Conservation (phyloP, 2,797 vertebrate species). For the Rachycentron canadum region DNA sequence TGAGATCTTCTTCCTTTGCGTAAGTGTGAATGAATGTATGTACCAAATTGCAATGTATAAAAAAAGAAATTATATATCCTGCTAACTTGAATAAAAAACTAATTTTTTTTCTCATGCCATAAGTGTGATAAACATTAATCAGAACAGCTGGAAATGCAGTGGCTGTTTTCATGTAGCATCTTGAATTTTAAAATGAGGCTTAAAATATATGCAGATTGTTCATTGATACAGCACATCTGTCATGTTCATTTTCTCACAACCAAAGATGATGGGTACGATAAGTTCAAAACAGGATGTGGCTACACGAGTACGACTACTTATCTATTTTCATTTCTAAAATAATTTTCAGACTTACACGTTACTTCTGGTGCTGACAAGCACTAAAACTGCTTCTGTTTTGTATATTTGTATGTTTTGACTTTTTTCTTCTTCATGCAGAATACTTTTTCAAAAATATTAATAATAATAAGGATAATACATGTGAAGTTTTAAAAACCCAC, state of each 20-base stretch:
- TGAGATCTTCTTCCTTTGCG: background rate
- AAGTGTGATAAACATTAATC: conserved; percentile 60
- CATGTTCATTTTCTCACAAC: conserved; percentile 48
- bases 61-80: conserved; percentile 30
- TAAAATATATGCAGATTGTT: background rate
- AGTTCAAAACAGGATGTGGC: conserved; percentile 88
- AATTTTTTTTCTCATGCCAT: background rate
- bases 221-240: background rate
- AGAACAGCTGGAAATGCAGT: conserved; percentile 15
- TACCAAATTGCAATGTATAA: conserved; percentile 19
- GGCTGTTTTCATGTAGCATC: conserved; percentile 31
- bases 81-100: conserved; percentile 45
- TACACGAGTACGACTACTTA: conserved; percentile 52
- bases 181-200: conserved; percentile 21
- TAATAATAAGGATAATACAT: conserved; percentile 30
- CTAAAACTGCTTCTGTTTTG: conserved; percentile 35
- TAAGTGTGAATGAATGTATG: conserved; percentile 45
- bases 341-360: conserved; percentile 27
- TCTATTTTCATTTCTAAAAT: conserved; percentile 63
- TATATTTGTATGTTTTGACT: background rate
- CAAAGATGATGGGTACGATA: conserved; percentile 50
- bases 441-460: background rate
- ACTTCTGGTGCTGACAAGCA: conserved; percentile 32
- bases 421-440: conserved; percentile 36
- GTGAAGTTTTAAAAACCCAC: background rate